phyloP scores from a whole-genome alignment of 2,113 vertebrate species.

The Amazona guildingii region DNA sequence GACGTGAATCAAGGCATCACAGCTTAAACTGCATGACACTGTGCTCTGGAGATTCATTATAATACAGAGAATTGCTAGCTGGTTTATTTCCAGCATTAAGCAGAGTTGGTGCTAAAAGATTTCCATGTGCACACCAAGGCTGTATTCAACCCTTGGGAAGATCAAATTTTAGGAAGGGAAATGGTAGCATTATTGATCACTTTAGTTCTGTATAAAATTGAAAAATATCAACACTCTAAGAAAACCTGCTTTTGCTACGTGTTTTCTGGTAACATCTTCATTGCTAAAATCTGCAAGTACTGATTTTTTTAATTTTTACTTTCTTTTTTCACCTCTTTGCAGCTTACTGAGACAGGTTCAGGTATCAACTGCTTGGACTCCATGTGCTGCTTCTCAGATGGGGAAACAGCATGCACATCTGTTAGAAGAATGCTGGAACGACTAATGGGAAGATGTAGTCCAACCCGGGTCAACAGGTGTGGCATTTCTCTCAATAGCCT shows the following conservation, averaged over 20 bases:
- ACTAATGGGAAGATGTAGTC: constrained; percentile 84
- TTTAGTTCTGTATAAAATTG: background rate
- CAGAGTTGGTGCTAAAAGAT: background rate
- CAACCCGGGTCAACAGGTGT: constrained; percentile 83
- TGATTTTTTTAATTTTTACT: background rate
- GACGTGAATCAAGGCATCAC: background rate
- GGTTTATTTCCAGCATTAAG: background rate
- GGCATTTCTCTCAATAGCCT: constrained; percentile 81
- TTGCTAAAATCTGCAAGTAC: background rate
- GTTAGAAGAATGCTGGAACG: constrained; percentile 90
- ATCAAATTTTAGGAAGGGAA: background rate
- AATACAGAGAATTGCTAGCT: background rate
- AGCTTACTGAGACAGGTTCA: constrained; percentile 85
- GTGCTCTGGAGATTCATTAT: background rate
- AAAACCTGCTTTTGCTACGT: background rate
- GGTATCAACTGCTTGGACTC: constrained; percentile 97
- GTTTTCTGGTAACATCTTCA: background rate
- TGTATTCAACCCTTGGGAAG: background rate
- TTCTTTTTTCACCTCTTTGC: background rate
- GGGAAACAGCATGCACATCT: constrained; percentile 87
- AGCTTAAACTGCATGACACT: background rate
- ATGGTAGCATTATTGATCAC: background rate
- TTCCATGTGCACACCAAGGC: background rate
- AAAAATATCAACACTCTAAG: constrained; percentile 26
- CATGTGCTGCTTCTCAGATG: constrained; percentile 93